Evolutionary conservation across 2,113 vertebrate genomes (phyloP).

Genomic region (Eudyptes chrysolophus): DNA sequence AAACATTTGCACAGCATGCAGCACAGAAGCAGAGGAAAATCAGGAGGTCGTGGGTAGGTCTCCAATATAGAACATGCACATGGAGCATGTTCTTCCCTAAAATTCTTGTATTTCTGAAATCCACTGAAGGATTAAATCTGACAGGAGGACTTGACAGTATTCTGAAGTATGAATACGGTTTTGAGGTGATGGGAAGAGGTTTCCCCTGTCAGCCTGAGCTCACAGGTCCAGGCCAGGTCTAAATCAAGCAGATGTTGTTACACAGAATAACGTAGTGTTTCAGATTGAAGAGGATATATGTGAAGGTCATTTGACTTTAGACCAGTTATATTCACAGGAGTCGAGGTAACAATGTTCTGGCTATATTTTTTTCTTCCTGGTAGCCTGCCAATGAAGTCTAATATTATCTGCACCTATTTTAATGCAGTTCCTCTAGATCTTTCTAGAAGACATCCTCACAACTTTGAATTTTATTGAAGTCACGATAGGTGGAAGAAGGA

Average conservation of each 20-base stretch:
- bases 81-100: background rate
- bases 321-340: background rate
- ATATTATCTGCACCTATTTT: background rate
- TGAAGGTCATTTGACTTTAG: background rate
- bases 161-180: background rate
- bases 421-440: background rate
- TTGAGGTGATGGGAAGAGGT: background rate
- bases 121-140: background rate
- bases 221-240: background rate
- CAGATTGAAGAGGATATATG: background rate
- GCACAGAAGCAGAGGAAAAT: background rate
- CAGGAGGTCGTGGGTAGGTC: background rate
- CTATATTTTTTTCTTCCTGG: background rate
- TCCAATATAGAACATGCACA: background rate
- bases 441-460: background rate
- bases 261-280: background rate
- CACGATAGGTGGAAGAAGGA: background rate
- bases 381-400: background rate
- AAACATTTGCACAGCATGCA: constrained; percentile 48
- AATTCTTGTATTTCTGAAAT: background rate
- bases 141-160: background rate
- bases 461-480: background rate
- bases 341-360: background rate
- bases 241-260: background rate
- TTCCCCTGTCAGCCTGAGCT: background rate